Percentiles rank a stretch among this genome's conserved stretches.
Evolutionary conservation across 2,113 vertebrate species (phyloP).

Genomic region (Desmodus rotundus): DNA sequence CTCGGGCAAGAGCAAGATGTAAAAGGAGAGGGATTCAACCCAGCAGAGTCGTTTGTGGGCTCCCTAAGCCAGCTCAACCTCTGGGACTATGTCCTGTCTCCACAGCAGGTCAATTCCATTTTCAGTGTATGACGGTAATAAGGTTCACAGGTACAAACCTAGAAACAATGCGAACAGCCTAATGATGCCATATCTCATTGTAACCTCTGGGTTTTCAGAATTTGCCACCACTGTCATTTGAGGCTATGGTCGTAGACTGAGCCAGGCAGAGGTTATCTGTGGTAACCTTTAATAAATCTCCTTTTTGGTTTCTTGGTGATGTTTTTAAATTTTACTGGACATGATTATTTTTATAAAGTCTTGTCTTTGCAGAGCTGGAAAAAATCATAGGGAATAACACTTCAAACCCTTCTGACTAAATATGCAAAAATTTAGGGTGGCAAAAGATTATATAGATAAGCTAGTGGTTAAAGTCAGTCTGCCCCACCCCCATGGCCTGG

Average conservation of each 20-base stretch:
- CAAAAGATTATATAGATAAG: neutral
- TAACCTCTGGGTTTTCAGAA: conserved; percentile 1
- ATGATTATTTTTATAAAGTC: neutral
- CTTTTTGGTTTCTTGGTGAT: neutral
- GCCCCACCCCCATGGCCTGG: neutral
- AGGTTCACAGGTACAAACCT: conserved; percentile 61
- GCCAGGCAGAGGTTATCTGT: neutral
- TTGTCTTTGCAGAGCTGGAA: neutral
- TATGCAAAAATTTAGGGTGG: neutral
- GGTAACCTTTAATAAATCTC: neutral
- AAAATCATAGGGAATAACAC: neutral
- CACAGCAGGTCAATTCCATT: conserved; percentile 87
- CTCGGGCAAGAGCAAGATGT: conserved; percentile 97
- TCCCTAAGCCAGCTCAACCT: conserved; percentile 97
- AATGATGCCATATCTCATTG: neutral
- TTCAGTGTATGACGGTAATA: conserved; percentile 67
- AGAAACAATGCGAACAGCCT: conserved; percentile 43
- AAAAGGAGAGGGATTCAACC: conserved; percentile 96
- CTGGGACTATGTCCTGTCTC: conserved; percentile 93
- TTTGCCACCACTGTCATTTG: neutral
- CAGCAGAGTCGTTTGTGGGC: conserved; percentile 97
- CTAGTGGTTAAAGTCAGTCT: neutral
- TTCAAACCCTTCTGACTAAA: neutral
- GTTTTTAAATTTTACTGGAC: neutral
- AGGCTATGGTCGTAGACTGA: neutral